Percentiles rank a stretch among this genome's conserved stretches.
phyloP scores from a whole-genome alignment of 2,888 invertebrate genomes.

The Beris chalybata region DNA sequence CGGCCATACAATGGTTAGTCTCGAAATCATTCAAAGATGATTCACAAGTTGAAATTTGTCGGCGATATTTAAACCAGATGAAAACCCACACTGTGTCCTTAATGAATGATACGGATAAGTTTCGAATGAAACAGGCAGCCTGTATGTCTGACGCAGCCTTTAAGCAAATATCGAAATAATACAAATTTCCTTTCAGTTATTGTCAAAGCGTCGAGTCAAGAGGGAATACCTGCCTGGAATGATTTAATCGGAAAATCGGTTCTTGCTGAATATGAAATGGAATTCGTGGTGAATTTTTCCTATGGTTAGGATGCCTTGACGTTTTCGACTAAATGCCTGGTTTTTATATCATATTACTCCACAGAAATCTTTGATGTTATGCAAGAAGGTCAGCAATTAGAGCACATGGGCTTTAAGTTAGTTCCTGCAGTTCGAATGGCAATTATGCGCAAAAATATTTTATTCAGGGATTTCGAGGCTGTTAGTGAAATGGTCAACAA shows the following conservation, averaged over 20 bases:
- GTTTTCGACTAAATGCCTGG: background rate
- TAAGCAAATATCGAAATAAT: background rate
- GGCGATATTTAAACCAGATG: conserved; percentile 42
- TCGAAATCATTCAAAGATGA: conserved; percentile 45
- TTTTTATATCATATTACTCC: conserved; percentile 5
- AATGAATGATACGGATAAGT: conserved; percentile 43
- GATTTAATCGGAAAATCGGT: conserved; percentile 70
- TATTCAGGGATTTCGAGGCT: conserved; percentile 68
- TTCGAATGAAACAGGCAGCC: conserved; percentile 49
- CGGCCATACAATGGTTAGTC: conserved; percentile 53
- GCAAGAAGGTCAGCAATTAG: conserved; percentile 74
- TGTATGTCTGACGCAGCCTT: conserved; percentile 40
- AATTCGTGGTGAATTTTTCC: conserved; percentile 67
- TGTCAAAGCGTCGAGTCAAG: conserved; percentile 47
- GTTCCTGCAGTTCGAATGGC: conserved; percentile 60
- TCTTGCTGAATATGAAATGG: conserved; percentile 67
- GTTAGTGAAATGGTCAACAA: conserved; percentile 62
- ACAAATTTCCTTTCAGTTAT: conserved; percentile 45
- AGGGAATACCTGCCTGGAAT: conserved; percentile 63
- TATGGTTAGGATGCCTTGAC: conserved; percentile 42
- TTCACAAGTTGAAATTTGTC: conserved; percentile 46
- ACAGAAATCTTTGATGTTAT: conserved; percentile 66
- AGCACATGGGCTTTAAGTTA: conserved; percentile 66
- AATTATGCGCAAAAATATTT: conserved; percentile 56
- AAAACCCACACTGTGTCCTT: conserved; percentile 37